Conservation (phyloP, 2,888 invertebrate species). For the Drosophila anceps region DNA sequence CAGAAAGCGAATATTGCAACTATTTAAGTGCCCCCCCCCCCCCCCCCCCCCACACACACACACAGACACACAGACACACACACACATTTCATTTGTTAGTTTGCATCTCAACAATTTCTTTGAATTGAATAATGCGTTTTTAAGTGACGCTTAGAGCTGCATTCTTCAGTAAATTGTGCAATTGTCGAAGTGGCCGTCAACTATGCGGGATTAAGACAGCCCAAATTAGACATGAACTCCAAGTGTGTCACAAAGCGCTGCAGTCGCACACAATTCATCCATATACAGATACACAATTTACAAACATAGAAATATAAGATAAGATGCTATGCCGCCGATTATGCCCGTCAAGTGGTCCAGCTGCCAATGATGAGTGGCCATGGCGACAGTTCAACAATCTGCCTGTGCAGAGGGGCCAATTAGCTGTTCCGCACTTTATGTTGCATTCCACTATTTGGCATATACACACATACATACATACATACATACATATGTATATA, state of each 20-base stretch:
- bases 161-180: conserved; percentile 82
- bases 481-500: neutral
- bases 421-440: conserved; percentile 5
- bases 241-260: conserved; percentile 44
- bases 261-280: conserved; percentile 20
- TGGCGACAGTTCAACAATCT: conserved; percentile 73
- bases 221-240: conserved; percentile 56
- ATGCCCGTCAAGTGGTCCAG: conserved; percentile 43
- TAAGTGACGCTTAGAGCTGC: conserved; percentile 83
- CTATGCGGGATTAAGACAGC: conserved; percentile 41
- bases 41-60: too few species aligned
- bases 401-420: conserved; percentile 40
- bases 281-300: neutral
- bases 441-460: conserved; percentile 1
- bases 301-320: conserved; percentile 20
- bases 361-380: conserved; percentile 26
- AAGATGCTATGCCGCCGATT: conserved; percentile 58
- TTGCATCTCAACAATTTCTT: conserved; percentile 45
- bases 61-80: neutral
- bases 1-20: conserved; percentile 5
- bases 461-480: neutral
- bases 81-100: conserved; percentile 6
- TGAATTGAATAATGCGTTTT: conserved; percentile 82
- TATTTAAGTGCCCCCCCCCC: conserved; percentile 2
- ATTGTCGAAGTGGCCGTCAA: conserved; percentile 63